Conservation (phyloP, 2,797 vertebrate species). For the Coilia nasus region DNA sequence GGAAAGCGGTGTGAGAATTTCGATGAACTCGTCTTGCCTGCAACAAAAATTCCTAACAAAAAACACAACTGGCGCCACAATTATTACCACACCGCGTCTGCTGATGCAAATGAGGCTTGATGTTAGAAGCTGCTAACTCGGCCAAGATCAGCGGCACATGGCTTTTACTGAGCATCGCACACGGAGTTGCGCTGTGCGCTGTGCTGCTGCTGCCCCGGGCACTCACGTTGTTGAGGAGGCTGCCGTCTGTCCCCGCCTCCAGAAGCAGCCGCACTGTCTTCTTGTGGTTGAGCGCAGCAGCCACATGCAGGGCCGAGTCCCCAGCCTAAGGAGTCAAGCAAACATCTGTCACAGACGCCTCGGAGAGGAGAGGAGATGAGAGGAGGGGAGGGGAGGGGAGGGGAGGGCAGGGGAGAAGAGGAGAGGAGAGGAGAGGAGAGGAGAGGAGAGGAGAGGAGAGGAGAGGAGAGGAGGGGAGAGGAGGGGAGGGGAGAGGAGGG, state of each 20-base stretch:
- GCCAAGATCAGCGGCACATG: not conserved
- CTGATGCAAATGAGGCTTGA: not conserved
- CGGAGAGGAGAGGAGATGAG: no score
- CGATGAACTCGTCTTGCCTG: no score
- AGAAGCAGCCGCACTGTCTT: slow-evolving; percentile 90
- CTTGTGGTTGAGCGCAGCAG: slow-evolving; percentile 92
- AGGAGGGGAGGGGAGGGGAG: no score
- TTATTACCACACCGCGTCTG: not conserved
- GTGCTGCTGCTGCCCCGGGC: slow-evolving; percentile 24
- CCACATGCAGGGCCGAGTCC: slow-evolving; percentile 91
- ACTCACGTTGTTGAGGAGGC: slow-evolving; percentile 86
- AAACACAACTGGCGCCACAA: not conserved
- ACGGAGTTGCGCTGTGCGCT: not conserved
- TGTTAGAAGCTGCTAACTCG: not conserved
- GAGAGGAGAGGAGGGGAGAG: no score
- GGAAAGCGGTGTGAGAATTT: not conserved
- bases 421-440: no score
- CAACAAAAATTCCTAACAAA: no score
- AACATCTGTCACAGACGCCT: slow-evolving; percentile 1
- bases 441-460: no score
- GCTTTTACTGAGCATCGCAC: not conserved
- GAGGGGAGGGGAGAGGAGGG: no score
- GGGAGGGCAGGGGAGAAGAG: no score
- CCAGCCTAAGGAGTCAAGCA: slow-evolving; percentile 74
- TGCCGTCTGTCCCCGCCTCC: slow-evolving; percentile 89